phyloP scores from a whole-genome alignment of 2,888 invertebrate genomes.

The Halictus ligatus region DNA sequence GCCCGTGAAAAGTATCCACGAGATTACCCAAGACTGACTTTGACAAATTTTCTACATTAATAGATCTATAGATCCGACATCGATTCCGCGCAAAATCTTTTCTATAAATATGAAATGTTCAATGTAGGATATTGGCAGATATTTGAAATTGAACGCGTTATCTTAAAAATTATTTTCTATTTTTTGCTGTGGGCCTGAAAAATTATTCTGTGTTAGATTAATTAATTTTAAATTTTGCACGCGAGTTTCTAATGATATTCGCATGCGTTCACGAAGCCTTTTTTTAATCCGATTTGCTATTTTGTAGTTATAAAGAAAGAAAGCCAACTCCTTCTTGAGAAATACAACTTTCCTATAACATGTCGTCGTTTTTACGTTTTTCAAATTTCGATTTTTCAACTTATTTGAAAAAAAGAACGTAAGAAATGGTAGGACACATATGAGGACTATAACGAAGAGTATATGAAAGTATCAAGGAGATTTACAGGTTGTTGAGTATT shows the following conservation, averaged over 20 bases:
- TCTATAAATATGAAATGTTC: background rate
- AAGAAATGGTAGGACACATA: background rate
- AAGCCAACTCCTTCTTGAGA: background rate
- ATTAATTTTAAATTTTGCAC: background rate
- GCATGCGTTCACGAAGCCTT: background rate
- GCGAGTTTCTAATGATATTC: background rate
- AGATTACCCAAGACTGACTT: background rate
- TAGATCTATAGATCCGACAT: background rate
- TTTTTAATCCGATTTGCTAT: background rate
- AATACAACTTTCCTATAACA: background rate
- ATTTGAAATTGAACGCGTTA: background rate
- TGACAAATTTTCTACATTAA: background rate
- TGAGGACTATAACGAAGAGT: background rate
- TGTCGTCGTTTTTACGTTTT: background rate
- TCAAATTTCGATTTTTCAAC: background rate
- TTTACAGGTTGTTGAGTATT: background rate
- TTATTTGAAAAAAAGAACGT: background rate
- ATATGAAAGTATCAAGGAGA: slow-evolving; percentile 8
- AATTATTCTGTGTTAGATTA: background rate
- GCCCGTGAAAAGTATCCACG: background rate
- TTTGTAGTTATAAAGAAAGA: background rate
- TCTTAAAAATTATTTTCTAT: background rate
- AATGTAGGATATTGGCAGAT: background rate
- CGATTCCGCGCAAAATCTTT: background rate
- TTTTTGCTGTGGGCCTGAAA: background rate